Evolutionary conservation across 2,113 vertebrate genomes (phyloP).

Genomic region (Thymallus thymallus): DNA sequence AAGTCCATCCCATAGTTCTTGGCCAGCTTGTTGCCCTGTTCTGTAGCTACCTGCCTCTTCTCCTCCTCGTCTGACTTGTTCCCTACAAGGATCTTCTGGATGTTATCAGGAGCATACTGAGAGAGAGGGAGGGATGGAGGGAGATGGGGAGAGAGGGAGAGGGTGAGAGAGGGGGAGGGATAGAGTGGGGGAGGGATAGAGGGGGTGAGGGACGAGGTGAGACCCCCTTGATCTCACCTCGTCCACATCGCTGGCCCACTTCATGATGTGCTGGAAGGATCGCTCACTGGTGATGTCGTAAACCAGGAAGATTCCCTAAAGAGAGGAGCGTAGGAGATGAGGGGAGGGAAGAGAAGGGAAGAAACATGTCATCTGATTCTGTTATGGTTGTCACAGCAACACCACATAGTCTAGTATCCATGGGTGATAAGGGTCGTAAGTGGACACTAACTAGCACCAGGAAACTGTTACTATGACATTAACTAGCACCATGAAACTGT

Average conservation of each 20-base stretch:
- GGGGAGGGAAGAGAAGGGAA: neutral
- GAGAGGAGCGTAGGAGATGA: neutral
- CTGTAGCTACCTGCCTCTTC: slow-evolving; percentile 92
- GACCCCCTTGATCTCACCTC: slow-evolving; percentile 76
- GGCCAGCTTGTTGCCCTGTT: slow-evolving; percentile 94
- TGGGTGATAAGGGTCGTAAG: too few relatives aligned
- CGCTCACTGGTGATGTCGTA: slow-evolving; percentile 96
- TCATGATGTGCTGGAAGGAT: slow-evolving; percentile 98
- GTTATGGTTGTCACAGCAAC: too few relatives aligned
- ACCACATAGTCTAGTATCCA: too few relatives aligned
- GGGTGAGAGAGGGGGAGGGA: too few relatives aligned
- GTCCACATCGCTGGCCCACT: slow-evolving; percentile 97
- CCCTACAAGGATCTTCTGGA: slow-evolving; percentile 94
- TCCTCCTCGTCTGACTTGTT: slow-evolving; percentile 93
- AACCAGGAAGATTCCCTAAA: slow-evolving; percentile 94
- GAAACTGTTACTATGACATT: too few relatives aligned
- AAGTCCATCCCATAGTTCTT: slow-evolving; percentile 96
- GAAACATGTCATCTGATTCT: too few relatives aligned
- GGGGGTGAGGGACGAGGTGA: too few relatives aligned
- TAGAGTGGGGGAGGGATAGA: too few relatives aligned
- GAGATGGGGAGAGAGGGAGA: too few relatives aligned
- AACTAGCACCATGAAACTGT: too few relatives aligned
- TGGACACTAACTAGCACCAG: too few relatives aligned
- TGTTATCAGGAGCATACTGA: slow-evolving; percentile 90
- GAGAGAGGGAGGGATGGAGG: neutral